phyloP scores from a whole-genome alignment of 2,113 vertebrate genomes.

The Mesembrinibis cayennensis region DNA sequence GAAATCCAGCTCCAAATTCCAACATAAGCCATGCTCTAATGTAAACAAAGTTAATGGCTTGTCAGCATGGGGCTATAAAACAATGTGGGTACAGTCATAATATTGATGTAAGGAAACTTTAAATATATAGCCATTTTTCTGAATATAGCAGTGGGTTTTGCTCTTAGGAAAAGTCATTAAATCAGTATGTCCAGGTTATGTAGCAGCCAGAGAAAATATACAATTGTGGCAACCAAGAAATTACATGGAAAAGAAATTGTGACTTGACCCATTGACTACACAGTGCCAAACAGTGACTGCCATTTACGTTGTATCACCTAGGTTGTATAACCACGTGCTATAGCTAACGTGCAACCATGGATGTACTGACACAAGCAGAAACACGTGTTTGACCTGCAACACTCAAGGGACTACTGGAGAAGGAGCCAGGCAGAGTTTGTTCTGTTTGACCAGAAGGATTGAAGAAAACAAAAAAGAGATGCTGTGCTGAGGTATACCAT shows the following conservation, averaged over 20 bases:
- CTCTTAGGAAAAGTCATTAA: constrained; percentile 59
- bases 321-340: neutral
- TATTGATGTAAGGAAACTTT: constrained; percentile 62
- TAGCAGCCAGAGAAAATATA: constrained; percentile 60
- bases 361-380: neutral
- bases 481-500: neutral
- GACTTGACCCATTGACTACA: neutral
- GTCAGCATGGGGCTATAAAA: constrained; percentile 61
- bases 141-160: constrained; percentile 48
- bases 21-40: constrained; percentile 26
- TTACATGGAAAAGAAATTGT: constrained; percentile 27
- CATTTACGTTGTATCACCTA: constrained; percentile 24
- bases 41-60: constrained; percentile 66
- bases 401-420: neutral
- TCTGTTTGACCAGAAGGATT: neutral
- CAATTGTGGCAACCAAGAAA: constrained; percentile 30
- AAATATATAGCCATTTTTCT: constrained; percentile 58
- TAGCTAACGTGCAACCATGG: neutral
- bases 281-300: neutral
- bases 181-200: constrained; percentile 53
- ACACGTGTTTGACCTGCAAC: neutral
- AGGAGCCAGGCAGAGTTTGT: neutral
- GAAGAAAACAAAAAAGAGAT: neutral
- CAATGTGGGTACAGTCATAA: constrained; percentile 67
- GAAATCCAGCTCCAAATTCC: constrained; percentile 62